A percentile compares a stretch with the other conserved stretches of the same genome.
Evolutionary conservation across 2,888 invertebrate genomes (phyloP).

Genomic region (Euclidia mi): DNA sequence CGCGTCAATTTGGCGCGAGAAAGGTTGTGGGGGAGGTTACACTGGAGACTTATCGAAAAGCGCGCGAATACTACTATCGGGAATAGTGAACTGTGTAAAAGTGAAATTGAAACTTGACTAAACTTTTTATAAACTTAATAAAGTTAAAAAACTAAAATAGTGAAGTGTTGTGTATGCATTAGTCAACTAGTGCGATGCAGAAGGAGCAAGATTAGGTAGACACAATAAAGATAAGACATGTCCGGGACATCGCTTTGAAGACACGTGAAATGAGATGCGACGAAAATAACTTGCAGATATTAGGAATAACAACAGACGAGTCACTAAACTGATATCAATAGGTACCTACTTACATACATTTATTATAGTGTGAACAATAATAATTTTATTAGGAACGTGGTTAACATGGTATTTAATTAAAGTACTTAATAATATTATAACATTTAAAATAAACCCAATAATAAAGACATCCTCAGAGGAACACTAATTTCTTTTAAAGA

Average conservation of each 20-base stretch:
- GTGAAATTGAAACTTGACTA: slow-evolving; percentile 30
- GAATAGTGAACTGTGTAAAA: slow-evolving; percentile 46
- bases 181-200: slow-evolving; percentile 21
- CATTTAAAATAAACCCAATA: no score
- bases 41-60: slow-evolving; percentile 61
- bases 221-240: slow-evolving; percentile 79
- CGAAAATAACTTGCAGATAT: slow-evolving; percentile 70
- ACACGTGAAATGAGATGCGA: slow-evolving; percentile 71
- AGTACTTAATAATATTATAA: no score
- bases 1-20: slow-evolving; percentile 88
- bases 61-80: slow-evolving; percentile 72
- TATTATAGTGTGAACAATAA: not conserved
- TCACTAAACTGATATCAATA: slow-evolving; percentile 26
- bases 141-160: slow-evolving; percentile 13
- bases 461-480: no score
- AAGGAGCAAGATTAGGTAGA: slow-evolving; percentile 49
- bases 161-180: slow-evolving; percentile 33
- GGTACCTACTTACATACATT: slow-evolving; percentile 15
- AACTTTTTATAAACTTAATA: slow-evolving; percentile 9
- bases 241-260: slow-evolving; percentile 73
- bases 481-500: no score
- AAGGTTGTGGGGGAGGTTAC: slow-evolving; percentile 74
- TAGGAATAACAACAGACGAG: slow-evolving; percentile 55
- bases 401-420: no score
- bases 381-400: not conserved